Evolutionary conservation across 1,140 invertebrate species (phyloP), one percentile per base, ranked within the genome.

Genomic region (Trypoxylus dichotomus): DNA sequence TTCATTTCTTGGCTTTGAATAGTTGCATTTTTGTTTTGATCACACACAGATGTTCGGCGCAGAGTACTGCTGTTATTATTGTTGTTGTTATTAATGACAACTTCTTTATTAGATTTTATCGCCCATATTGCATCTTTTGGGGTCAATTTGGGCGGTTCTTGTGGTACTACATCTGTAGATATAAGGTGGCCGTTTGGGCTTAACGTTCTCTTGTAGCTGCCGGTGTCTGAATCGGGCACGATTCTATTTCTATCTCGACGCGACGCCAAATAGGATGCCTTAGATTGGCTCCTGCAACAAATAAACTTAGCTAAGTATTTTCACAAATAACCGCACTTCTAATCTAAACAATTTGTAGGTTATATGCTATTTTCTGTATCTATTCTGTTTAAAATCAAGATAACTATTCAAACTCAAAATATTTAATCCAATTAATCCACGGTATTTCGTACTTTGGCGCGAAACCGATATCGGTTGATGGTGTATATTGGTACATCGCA

Each of bases 121-220:
- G 79, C 82, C 86, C 85, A 88, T 80, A 73, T 85, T 83, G 84
- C 86, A 84, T 87, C 89, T 83, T 80, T 84, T 83, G 76, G 85
- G 76, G 73, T 87, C 79, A 78, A 82, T 81, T 81, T 81, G 58
- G 75, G 13, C 13, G 80, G 58, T 41, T 82, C 79, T n/a, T 75
- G 74, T 19, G 72, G 11, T 5, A 11, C 75, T 43, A 43, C 83
- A 78, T 83, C 85, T 68, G 78, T 79, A 41, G 74, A 32, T 58
- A 82, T 79, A 43, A 80, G 82, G 79, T 89, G 86, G 3, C 89
- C 91, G 27, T 92, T 92, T 1, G 93, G 93, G 37, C 92, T 93
- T 86, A 93, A 90, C 1, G 93, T 94, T 37, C 92, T 86, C 82
- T 93, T 92, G 86, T 94, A 94, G 82, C 92, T 93, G 74, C 93